Conservation (phyloP, 2,797 vertebrate species). For the Micropoecilia bifurca region DNA sequence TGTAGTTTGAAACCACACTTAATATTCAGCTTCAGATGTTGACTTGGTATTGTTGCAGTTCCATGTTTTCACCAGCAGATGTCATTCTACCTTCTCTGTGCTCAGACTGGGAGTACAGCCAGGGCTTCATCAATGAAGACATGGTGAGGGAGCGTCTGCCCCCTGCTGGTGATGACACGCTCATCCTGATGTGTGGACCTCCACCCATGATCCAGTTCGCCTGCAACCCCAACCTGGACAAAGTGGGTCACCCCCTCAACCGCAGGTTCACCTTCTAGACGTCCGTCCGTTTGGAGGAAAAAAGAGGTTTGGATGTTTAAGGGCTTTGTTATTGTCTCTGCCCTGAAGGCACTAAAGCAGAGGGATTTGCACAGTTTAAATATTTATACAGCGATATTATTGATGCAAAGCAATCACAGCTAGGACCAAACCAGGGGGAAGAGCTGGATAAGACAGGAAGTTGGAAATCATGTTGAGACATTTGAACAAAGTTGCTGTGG, state of each 20-base stretch:
- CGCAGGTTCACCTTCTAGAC: slow-evolving; percentile 86
- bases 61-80: neutral
- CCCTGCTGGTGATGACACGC: slow-evolving; percentile 81
- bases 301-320: neutral
- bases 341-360: slow-evolving; percentile 39
- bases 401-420: slow-evolving; percentile 41
- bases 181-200: slow-evolving; percentile 95
- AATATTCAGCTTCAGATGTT: neutral
- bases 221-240: slow-evolving; percentile 94
- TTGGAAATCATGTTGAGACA: neutral
- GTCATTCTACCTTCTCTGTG: neutral
- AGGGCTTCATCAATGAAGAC: slow-evolving; percentile 92
- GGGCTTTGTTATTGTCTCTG: neutral
- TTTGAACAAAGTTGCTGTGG: slow-evolving; percentile 1
- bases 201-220: slow-evolving; percentile 98
- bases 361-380: slow-evolving; percentile 53
- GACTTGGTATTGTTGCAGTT: neutral
- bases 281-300: accelerated
- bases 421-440: slow-evolving; percentile 50
- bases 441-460: neutral
- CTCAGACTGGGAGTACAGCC: slow-evolving; percentile 93
- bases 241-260: slow-evolving; percentile 84
- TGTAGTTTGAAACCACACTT: neutral
- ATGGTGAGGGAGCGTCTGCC: slow-evolving; percentile 91
- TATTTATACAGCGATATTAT: slow-evolving; percentile 39